phyloP scores from a whole-genome alignment of 2,113 vertebrate genomes.

The Odontesthes bonariensis region DNA sequence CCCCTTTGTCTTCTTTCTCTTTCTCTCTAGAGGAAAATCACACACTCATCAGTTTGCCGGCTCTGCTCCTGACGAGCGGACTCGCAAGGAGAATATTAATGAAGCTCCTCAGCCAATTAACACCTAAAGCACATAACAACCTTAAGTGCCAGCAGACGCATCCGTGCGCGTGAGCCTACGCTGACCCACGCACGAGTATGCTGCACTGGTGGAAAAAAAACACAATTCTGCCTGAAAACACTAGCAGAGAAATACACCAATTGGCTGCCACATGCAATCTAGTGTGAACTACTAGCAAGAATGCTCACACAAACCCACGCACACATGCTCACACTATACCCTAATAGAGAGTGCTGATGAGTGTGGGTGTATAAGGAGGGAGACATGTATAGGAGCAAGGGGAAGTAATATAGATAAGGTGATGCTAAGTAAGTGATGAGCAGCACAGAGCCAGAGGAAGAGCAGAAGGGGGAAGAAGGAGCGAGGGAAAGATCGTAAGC shows the following conservation, averaged over 20 bases:
- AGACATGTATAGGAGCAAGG: conserved; percentile 41
- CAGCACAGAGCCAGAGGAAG: conserved; percentile 18
- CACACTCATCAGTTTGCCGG: conserved; percentile 85
- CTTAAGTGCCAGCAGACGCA: conserved; percentile 75
- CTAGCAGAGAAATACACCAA: conserved; percentile 5
- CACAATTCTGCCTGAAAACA: conserved; percentile 11
- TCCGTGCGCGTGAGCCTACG: conserved; percentile 1
- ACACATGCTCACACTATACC: conserved; percentile 5
- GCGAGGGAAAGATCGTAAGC: conserved; percentile 1
- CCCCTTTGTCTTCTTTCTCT: conserved; percentile 33
- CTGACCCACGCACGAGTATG: conserved; percentile 8
- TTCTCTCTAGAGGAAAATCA: conserved; percentile 77
- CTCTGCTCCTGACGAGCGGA: conserved; percentile 80
- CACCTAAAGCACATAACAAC: conserved; percentile 85
- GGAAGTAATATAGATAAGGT: conserved; percentile 33
- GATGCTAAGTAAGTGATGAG: conserved; percentile 54
- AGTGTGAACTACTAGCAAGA: conserved; percentile 11
- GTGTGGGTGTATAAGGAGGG: conserved; percentile 18
- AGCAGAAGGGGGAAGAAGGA: conserved; percentile 18
- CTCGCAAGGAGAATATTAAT: conserved; percentile 85
- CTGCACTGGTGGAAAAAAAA: not conserved
- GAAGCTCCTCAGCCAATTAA: conserved; percentile 84
- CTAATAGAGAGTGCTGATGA: conserved; percentile 42
- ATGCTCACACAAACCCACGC: conserved; percentile 23
- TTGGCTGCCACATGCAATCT: conserved; percentile 11